Percentiles rank a stretch among this genome's conserved stretches.
Conservation (phyloP, 1,140 invertebrate species). For the Scaptomyza graminum region DNA sequence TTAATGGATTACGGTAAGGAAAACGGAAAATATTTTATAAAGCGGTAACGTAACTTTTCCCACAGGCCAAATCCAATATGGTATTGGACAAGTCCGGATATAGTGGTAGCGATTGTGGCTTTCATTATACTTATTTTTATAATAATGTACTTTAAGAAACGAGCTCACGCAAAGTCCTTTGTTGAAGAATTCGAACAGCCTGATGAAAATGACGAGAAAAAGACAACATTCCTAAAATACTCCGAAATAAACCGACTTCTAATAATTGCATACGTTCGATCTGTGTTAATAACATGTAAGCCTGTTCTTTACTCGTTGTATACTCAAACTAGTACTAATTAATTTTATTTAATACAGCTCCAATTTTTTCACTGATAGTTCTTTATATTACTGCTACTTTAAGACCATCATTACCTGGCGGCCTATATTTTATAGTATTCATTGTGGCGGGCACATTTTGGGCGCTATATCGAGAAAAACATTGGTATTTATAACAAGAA, state of each 20-base stretch:
- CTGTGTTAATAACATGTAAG: conserved; percentile 57
- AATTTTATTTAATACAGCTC: conserved; percentile 85
- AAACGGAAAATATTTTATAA: background rate
- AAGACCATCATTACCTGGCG: conserved; percentile 91
- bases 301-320: background rate
- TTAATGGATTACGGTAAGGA: conserved; percentile 44
- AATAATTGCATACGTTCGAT: conserved; percentile 57
- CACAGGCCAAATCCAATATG: conserved; percentile 36
- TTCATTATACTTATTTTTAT: conserved; percentile 84
- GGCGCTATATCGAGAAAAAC: conserved; percentile 90
- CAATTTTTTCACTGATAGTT: conserved; percentile 88
- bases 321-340: background rate
- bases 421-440: conserved; percentile 94
- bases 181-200: conserved; percentile 72
- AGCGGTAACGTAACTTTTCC: background rate
- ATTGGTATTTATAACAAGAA: conserved; percentile 59
- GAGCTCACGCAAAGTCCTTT: background rate
- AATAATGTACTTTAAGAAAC: conserved; percentile 15
- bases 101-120: conserved; percentile 85
- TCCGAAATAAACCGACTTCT: conserved; percentile 49
- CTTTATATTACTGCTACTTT: conserved; percentile 91
- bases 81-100: conserved; percentile 87
- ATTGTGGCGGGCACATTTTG: conserved; percentile 93
- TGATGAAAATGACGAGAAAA: conserved; percentile 67
- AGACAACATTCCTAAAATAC: conserved; percentile 48